phyloP scores from a whole-genome alignment of 2,113 vertebrate species.

The Felis chaus region DNA sequence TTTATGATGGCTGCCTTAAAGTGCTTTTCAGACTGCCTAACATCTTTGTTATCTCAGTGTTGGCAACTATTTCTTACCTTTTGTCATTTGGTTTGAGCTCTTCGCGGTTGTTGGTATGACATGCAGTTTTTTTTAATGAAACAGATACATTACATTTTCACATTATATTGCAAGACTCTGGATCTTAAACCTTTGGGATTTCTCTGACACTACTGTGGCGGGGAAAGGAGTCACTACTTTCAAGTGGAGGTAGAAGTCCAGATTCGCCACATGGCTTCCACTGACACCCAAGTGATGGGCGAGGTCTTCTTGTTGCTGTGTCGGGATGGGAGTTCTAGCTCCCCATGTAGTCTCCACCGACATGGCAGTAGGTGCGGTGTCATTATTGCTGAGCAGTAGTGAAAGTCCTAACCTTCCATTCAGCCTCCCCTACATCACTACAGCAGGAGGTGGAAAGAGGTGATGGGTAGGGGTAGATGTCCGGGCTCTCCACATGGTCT shows the following conservation, averaged over 20 bases:
- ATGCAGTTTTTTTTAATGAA: not conserved
- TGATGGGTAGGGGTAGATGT: not conserved
- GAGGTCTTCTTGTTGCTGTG: not conserved
- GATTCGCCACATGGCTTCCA: not conserved
- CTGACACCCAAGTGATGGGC: not conserved
- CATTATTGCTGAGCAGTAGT: not conserved
- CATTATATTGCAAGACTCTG: not conserved
- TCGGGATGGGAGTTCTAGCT: not conserved
- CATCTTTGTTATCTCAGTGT: not conserved
- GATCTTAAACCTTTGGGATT: not conserved
- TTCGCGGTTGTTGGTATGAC: not conserved
- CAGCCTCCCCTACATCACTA: not conserved
- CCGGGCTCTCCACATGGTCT: not conserved
- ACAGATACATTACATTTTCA: not conserved
- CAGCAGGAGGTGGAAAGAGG: not conserved
- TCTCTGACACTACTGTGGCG: not conserved
- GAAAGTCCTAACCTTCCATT: not conserved
- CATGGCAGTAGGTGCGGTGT: not conserved
- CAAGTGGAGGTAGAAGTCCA: not conserved
- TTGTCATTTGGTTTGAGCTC: not conserved
- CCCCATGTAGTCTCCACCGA: not conserved
- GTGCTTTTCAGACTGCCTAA: slow-evolving; percentile 17
- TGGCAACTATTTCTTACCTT: not conserved
- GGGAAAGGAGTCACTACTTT: not conserved
- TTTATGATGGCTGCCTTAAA: not conserved